phyloP scores from a whole-genome alignment of 2,797 vertebrate genomes.

The Malacoctenus gilli region DNA sequence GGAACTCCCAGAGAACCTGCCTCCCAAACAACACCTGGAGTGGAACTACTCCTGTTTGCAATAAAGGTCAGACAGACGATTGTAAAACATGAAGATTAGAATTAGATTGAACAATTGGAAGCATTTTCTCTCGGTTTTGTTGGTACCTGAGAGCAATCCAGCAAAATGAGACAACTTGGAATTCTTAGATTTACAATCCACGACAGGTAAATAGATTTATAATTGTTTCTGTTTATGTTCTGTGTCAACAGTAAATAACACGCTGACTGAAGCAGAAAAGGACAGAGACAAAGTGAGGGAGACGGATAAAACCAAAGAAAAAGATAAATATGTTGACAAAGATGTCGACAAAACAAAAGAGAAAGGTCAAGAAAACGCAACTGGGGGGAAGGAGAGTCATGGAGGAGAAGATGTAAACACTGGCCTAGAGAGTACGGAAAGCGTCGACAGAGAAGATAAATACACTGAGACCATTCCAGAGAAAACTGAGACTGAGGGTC shows the following conservation, averaged over 20 bases:
- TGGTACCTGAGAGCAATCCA: not conserved
- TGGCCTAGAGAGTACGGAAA: slow-evolving; percentile 57
- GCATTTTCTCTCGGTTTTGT: too few species aligned
- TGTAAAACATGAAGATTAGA: slow-evolving; percentile 2
- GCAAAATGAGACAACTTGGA: slow-evolving; percentile 5
- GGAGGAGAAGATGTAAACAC: slow-evolving; percentile 46
- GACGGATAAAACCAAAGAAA: slow-evolving; percentile 40
- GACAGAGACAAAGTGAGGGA: slow-evolving; percentile 52
- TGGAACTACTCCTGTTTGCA: slow-evolving; percentile 89
- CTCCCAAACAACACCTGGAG: slow-evolving; percentile 91
- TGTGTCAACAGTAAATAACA: slow-evolving; percentile 75
- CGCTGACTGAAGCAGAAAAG: slow-evolving; percentile 69
- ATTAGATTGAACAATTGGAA: too few species aligned
- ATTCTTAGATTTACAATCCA: slow-evolving; percentile 14
- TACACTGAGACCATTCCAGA: slow-evolving; percentile 43
- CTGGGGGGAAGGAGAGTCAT: slow-evolving; percentile 36
- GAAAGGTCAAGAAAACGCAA: slow-evolving; percentile 48
- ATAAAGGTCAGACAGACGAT: slow-evolving; percentile 83
- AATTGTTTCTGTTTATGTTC: slow-evolving; percentile 30
- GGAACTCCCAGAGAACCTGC: slow-evolving; percentile 89
- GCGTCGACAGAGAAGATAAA: slow-evolving; percentile 53
- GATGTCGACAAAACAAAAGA: slow-evolving; percentile 46
- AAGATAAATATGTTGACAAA: slow-evolving; percentile 50
- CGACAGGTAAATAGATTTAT: not conserved
- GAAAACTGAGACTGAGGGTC: slow-evolving; percentile 44